A percentile compares a stretch with the other conserved stretches of the same genome.
These are phyloP conservation scores for Tetranychus piercei DNA, from an alignment of 2,888 invertebrate genomes.

Conservation along the genomic window DNA sequence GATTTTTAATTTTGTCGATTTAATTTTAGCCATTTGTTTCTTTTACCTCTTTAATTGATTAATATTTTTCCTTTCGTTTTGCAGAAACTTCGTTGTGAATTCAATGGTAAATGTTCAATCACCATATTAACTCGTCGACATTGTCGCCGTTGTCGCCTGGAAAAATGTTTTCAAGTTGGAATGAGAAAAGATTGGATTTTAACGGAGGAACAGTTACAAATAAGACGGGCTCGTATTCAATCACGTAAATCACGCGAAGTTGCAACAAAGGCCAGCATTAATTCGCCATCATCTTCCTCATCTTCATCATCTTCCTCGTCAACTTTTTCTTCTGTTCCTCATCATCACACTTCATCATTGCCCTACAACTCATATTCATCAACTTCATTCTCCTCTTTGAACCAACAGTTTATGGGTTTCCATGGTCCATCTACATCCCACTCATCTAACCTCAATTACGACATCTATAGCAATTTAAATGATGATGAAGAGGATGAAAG, in stretches of 20 bases:
- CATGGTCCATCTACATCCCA: neutral
- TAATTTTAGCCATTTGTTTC: neutral
- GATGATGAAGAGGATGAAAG: neutral
- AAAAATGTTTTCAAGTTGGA: conserved; percentile 77
- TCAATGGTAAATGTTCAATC: conserved; percentile 71
- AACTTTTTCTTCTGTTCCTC: neutral
- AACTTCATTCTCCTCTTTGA: neutral
- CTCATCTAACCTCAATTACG: neutral
- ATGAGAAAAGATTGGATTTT: conserved; percentile 96
- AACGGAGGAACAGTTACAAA: conserved; percentile 77
- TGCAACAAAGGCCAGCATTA: neutral
- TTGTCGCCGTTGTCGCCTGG: conserved; percentile 83
- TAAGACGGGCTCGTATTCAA: conserved; percentile 45
- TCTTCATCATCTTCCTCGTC: neutral
- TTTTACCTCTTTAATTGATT: conserved; percentile 26
- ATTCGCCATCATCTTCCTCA: neutral
- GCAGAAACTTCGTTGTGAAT: conserved; percentile 69
- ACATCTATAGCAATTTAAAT: neutral
- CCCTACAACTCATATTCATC: neutral
- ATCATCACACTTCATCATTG: neutral
- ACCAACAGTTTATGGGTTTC: neutral
- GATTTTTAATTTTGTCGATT: no score
- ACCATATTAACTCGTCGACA: conserved; percentile 78
- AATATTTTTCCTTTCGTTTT: no score
- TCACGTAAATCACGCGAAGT: neutral